Evolutionary conservation across 1,140 invertebrate genomes (phyloP), one percentile per base, ranked within the genome.

Genomic region (Sycophila sp.): DNA sequence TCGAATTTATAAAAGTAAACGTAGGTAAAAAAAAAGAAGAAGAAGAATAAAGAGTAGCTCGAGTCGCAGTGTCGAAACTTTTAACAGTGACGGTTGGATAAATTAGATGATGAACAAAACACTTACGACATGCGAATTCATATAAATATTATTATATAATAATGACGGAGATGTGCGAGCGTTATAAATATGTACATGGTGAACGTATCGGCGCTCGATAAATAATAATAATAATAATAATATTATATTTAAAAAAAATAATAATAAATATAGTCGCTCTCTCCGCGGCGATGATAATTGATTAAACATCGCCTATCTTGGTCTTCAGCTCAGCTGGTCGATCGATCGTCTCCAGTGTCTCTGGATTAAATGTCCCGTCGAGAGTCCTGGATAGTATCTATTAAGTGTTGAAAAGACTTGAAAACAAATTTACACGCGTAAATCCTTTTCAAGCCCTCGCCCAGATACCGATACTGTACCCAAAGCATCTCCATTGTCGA

Each of bases 191-290:
- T 76, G 72, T 78, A 78, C 75, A 78, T 69, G 64, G 34, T 53
- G 15, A 32, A 47, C 17, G 47, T 24, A 40, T 56, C 49, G 53
- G 71, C 32, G 32, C 26, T 51, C 22, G 34, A 70, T 63, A 63
- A 70, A 63, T 63, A 63, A 60, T 60, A 51, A 70, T 56, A 56
- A 63, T 47, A 45, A 64, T 70, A 70, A 56, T 34, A 53, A 40
- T n/a, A 45, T n/a, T 28, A 56, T 32, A 34, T 30, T n/a, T 69
- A 51, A 70, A 45, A 28, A 79, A 80, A 82, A 79, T 81, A 76
- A 81, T 49, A 80, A 81, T 81, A 80, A 81, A 83, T 83, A 80
- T 76, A n/a, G 65, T 69, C 40, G 64, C 32, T 73, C 63, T 55
- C 42, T 74, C 38, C 34, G n/a, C 59, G 59, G 67, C 71, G 69